Conservation (phyloP, 30 jellyfish, hydroid and myxozoan species). For the Rhopilema esculentum region DNA sequence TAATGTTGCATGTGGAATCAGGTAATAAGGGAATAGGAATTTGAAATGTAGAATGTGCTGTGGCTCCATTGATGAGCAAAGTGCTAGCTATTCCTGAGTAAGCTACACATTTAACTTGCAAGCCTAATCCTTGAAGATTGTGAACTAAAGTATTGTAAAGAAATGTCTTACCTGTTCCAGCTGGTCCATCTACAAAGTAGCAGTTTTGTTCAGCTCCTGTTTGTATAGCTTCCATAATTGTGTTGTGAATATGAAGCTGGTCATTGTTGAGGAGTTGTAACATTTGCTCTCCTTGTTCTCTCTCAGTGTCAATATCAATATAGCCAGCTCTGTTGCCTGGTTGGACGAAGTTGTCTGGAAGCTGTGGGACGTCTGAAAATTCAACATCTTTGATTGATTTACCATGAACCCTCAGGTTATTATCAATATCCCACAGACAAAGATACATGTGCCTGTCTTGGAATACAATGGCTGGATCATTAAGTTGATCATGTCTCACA, state of each 20-base stretch:
- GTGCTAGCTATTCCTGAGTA: conserved; percentile 48
- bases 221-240: conserved; percentile 28
- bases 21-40: conserved; percentile 29
- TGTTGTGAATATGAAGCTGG: conserved; percentile 22
- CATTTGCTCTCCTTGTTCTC: conserved; percentile 37
- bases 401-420: conserved; percentile 28
- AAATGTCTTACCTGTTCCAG: too few species aligned
- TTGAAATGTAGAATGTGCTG: too few species aligned
- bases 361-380: conserved; percentile 45
- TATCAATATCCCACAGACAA: too few species aligned
- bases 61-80: conserved; percentile 42
- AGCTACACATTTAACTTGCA: conserved; percentile 17
- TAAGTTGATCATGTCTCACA: too few species aligned
- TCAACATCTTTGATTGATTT: conserved; percentile 42
- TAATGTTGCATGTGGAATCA: conserved; percentile 27
- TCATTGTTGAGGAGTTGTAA: conserved; percentile 14
- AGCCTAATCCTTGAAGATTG: too few species aligned
- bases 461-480: too few species aligned
- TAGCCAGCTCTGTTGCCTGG: background rate
- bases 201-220: background rate
- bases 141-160: too few species aligned
- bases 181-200: too few species aligned
- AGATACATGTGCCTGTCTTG: too few species aligned
- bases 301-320: conserved; percentile 1
- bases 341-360: conserved; percentile 28